These are phyloP conservation scores for Crossocerus cetratus DNA, from an alignment of 2,888 invertebrate genomes.

Conservation along the genomic window DNA sequence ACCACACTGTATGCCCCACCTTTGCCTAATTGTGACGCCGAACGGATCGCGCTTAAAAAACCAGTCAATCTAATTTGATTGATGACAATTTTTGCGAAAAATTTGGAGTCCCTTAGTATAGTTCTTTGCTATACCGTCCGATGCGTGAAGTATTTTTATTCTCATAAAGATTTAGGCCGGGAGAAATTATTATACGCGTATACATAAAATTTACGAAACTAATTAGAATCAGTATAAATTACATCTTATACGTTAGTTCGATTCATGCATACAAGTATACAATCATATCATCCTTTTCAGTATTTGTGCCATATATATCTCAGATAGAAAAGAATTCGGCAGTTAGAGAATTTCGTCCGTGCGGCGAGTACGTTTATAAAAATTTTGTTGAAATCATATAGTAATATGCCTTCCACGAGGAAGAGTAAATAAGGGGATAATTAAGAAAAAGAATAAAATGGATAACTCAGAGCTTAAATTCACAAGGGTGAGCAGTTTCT, in stretches of 20 bases:
- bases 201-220: too few species aligned
- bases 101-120: too few species aligned
- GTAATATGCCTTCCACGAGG: too few species aligned
- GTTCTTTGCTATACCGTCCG: too few species aligned
- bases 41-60: slow-evolving; percentile 37
- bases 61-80: not conserved
- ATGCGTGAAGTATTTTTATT: too few species aligned
- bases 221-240: too few species aligned
- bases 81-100: too few species aligned
- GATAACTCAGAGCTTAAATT: not conserved
- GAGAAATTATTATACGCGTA: not conserved
- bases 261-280: not conserved
- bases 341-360: slow-evolving; percentile 24
- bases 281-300: not conserved
- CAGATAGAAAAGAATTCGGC: slow-evolving; percentile 26
- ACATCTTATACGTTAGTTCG: not conserved
- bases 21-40: slow-evolving; percentile 49
- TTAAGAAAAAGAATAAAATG: not conserved
- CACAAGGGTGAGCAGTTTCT: not conserved
- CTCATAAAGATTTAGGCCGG: too few species aligned
- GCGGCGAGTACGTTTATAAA: slow-evolving; percentile 14
- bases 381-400: too few species aligned
- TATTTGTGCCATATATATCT: not conserved
- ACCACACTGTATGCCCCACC: slow-evolving; percentile 44
- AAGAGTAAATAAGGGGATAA: too few species aligned